Percentiles rank a stretch among this genome's conserved stretches.
phyloP scores from a whole-genome alignment of 2,113 vertebrate species.

The Semnornis frantzii region DNA sequence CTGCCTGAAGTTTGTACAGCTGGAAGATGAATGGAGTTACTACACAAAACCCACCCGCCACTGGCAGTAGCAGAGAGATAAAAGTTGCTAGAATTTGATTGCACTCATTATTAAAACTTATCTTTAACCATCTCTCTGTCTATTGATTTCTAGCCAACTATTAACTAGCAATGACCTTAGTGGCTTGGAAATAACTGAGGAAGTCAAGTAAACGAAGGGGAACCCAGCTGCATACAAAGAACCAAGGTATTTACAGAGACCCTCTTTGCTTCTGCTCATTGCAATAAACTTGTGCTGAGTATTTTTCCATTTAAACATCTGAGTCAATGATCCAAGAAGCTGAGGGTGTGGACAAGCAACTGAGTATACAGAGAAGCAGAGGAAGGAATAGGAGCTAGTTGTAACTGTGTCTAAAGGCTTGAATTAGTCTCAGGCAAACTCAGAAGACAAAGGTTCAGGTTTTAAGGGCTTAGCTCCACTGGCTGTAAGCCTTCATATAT shows the following conservation, averaged over 20 bases:
- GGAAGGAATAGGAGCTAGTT: not conserved
- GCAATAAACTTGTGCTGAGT: slow-evolving; percentile 43
- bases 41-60: slow-evolving; percentile 9
- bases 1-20: slow-evolving; percentile 44
- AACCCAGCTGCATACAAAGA: slow-evolving; percentile 59
- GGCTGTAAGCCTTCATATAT: not conserved
- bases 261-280: slow-evolving; percentile 11
- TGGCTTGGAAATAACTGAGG: slow-evolving; percentile 61
- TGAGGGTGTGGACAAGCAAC: not conserved
- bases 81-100: slow-evolving; percentile 59
- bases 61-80: slow-evolving; percentile 35
- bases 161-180: slow-evolving; percentile 80
- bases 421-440: slow-evolving; percentile 6
- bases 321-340: slow-evolving; percentile 33
- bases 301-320: slow-evolving; percentile 70
- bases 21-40: slow-evolving; percentile 16
- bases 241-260: slow-evolving; percentile 54
- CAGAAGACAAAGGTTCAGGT: not conserved
- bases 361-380: not conserved
- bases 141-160: slow-evolving; percentile 81
- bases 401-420: not conserved
- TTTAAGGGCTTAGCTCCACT: not conserved
- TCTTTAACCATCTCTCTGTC: slow-evolving; percentile 71
- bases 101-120: slow-evolving; percentile 67
- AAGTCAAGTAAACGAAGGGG: slow-evolving; percentile 64